Conservation (phyloP, 2,797 vertebrate genomes). For the Sylvia borin region DNA sequence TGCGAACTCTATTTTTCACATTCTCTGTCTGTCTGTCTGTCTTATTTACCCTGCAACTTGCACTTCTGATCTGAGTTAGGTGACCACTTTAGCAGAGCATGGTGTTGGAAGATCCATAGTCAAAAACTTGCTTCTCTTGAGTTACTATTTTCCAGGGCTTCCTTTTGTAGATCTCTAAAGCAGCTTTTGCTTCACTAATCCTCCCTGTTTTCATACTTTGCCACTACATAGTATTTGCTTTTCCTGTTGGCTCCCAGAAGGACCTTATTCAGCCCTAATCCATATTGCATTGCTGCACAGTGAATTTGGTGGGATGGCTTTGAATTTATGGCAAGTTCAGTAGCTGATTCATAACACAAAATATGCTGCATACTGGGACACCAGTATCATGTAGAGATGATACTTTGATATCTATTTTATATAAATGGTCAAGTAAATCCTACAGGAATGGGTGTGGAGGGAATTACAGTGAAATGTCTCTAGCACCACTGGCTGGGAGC, state of each 20-base stretch:
- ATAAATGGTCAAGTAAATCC: background rate
- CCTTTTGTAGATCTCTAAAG: background rate
- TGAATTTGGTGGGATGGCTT: background rate
- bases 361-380: background rate
- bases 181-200: background rate
- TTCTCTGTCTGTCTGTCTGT: background rate
- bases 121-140: background rate
- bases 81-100: background rate
- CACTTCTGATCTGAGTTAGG: background rate
- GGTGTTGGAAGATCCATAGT: background rate
- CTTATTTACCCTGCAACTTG: background rate
- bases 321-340: background rate
- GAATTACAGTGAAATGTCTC: background rate
- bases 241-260: background rate
- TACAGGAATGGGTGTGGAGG: background rate
- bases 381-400: background rate
- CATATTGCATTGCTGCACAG: background rate
- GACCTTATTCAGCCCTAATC: background rate
- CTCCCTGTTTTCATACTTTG: background rate
- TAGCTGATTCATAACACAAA: background rate
- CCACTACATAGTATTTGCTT: background rate
- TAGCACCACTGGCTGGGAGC: background rate
- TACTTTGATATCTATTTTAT: background rate
- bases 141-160: fast-evolving
- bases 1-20: too few species aligned